Conservation (phyloP, 2,888 invertebrate genomes). For the Marasmarcha lunaedactyla region DNA sequence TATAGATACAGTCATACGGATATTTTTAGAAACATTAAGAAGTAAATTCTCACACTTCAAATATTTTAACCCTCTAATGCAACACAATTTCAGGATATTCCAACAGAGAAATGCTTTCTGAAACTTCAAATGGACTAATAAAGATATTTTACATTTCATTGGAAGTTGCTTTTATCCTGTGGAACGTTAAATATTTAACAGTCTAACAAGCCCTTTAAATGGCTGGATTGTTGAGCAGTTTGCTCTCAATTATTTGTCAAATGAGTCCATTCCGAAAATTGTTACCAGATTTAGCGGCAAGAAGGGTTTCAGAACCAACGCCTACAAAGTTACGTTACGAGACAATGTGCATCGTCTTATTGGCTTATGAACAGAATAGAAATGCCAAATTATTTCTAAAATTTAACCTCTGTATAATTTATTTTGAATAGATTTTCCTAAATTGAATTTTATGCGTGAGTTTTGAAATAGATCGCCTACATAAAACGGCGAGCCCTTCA, state of each 20-base stretch:
- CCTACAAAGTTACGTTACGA: conserved; percentile 32
- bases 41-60: neutral
- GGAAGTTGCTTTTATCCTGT: conserved; percentile 8
- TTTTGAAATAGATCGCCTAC: too few relatives aligned
- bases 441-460: too few relatives aligned
- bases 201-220: conserved; percentile 38
- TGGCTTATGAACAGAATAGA: conserved; percentile 30
- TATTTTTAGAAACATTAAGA: too few relatives aligned
- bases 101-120: too few relatives aligned
- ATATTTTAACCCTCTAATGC: too few relatives aligned
- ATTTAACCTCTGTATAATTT: conserved; percentile 1
- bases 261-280: conserved; percentile 53
- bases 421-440: too few relatives aligned
- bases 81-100: too few relatives aligned
- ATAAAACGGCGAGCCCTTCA: too few relatives aligned
- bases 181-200: conserved; percentile 28
- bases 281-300: conserved; percentile 58
- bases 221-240: conserved; percentile 48
- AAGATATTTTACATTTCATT: conserved; percentile 11
- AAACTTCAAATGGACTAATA: neutral
- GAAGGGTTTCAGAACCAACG: conserved; percentile 39
- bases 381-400: conserved; percentile 12
- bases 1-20: too few relatives aligned
- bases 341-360: conserved; percentile 26
- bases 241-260: conserved; percentile 59